Base-by-base conservation (phyloP, 2,113 vertebrate species). In the Hyaena hyaena region DNA sequence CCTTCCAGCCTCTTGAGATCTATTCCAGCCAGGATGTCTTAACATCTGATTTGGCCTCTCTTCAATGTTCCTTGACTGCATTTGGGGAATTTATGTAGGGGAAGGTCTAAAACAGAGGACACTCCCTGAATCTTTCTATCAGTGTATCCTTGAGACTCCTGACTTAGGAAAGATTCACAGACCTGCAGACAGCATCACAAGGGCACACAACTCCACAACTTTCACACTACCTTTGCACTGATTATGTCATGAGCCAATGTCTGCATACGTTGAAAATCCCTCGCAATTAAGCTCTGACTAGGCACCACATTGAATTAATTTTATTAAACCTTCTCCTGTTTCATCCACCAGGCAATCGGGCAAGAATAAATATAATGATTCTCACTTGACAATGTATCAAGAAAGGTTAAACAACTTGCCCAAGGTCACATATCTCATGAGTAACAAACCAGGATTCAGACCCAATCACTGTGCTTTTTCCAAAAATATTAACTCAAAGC, bases 141-240 rank as follows among this genome's bases (percentile, higher is more conserved):
- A 1, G 7, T 2, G 1, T 50, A 4, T 28, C 43, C 53, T 26
- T 7, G 65, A 80, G 53, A 33, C 1, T 4, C 26, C 31, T 7
- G 10, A 16, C 15, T 76, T 43, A 10, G 14, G 71, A 23, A 63
- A 45, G 8, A 55, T 4, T 58, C n/a, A 2, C 0, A 3, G 35
- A 61, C 31, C 50, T 35, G 0, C 35, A 88, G 79, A 45, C 24
- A 7, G 19, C 28, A 28, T 33, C 2, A 19, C 12, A 26, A 12
- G 12, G 1, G 12, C 19, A 6, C 5, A 31, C 43, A 88, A 24
- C 39, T 31, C 58, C 17, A 19, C 45, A 14, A 2, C 6, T 6
- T 68, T 43, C 16, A 10, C 0, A 6, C 7, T 10, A 10, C 5
- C 19, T 79, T 58, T 28, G 1, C 2, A 11, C 48, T 55, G 1